These are phyloP conservation scores for Anoplolepis gracilipes DNA, from an alignment of 1,140 invertebrate genomes.

Conservation along the genomic window DNA sequence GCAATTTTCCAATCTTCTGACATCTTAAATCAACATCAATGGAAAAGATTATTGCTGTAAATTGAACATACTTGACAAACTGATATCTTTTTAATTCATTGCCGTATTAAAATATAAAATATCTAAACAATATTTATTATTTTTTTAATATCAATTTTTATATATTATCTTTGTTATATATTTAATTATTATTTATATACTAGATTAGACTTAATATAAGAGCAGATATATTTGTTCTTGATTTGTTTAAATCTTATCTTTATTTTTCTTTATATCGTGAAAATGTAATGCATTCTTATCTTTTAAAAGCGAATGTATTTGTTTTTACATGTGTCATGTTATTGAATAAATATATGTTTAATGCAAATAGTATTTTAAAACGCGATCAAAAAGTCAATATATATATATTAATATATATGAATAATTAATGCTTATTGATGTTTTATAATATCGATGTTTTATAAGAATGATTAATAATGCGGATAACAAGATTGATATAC, in stretches of 20 bases:
- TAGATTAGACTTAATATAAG: background rate
- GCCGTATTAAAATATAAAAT: background rate
- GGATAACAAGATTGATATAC: conserved; percentile 43
- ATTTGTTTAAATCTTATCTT: background rate
- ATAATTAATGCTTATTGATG: conserved; percentile 42
- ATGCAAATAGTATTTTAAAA: background rate
- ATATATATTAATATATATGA: background rate
- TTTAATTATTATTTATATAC: background rate
- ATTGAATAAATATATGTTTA: background rate
- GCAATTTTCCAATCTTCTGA: background rate
- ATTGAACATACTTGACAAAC: no score
- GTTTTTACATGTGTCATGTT: background rate
- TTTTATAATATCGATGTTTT: conserved; percentile 48
- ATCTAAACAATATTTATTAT: background rate
- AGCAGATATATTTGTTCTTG: background rate
- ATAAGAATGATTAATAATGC: conserved; percentile 55
- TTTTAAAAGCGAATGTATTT: background rate
- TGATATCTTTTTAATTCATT: background rate
- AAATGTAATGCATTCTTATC: background rate
- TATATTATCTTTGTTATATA: background rate
- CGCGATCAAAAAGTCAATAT: conserved; percentile 21
- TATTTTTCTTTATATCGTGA: background rate
- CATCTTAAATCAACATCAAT: background rate
- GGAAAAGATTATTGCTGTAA: background rate
- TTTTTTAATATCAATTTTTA: background rate